A percentile compares a stretch with the other conserved stretches of the same genome.
phyloP scores from a whole-genome alignment of 2,797 vertebrate species.

The Pangasius macronema region DNA sequence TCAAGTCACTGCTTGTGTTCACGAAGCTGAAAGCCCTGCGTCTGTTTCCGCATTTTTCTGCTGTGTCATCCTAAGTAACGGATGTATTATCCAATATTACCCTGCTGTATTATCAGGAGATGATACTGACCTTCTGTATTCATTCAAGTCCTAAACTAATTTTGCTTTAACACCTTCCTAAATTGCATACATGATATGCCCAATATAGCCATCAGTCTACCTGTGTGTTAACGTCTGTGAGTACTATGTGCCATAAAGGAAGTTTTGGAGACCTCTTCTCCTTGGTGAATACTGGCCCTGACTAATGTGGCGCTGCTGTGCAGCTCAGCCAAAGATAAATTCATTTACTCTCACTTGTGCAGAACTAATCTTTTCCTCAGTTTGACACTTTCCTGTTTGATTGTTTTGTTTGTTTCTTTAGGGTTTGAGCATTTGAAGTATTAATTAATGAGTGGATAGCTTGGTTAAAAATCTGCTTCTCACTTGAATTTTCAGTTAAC shows the following conservation, averaged over 20 bases:
- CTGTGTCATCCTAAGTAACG: conserved; percentile 15
- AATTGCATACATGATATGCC: background rate
- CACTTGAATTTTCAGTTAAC: background rate
- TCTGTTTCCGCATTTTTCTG: conserved; percentile 4
- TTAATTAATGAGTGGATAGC: background rate
- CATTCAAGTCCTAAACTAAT: conserved; percentile 24
- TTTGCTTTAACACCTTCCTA: conserved; percentile 28
- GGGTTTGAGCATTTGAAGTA: background rate
- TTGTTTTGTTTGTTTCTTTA: background rate
- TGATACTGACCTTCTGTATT: conserved; percentile 22
- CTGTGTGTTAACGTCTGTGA: background rate
- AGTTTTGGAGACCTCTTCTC: conserved; percentile 12
- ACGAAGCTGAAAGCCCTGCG: background rate
- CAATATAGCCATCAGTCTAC: background rate
- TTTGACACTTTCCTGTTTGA: background rate
- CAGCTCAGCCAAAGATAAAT: background rate
- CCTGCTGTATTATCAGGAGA: conserved; percentile 20
- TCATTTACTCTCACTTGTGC: background rate
- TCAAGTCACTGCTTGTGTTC: conserved; percentile 12
- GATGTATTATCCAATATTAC: background rate
- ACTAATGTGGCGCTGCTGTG: conserved; percentile 5
- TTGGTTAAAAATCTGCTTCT: background rate
- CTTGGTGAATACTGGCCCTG: background rate
- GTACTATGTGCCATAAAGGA: background rate
- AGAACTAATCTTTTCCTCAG: conserved; percentile 9